Percentiles rank a stretch among this genome's conserved stretches.
These are phyloP conservation scores for Semicossyphus pulcher DNA, from an alignment of 2,113 vertebrate genomes.

Conservation along the genomic window DNA sequence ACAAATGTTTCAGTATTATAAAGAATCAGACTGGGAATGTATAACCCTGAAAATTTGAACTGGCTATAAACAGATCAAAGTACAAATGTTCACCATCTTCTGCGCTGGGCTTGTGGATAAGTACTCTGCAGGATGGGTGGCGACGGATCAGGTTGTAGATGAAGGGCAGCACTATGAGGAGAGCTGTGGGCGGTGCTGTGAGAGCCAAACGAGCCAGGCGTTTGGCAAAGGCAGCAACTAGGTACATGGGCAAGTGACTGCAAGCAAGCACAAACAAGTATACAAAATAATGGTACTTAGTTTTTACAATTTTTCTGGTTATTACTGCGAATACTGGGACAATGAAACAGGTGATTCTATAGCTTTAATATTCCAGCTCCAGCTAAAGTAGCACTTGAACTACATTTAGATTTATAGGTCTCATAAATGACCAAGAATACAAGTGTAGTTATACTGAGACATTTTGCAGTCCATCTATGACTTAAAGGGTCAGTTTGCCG, in stretches of 20 bases:
- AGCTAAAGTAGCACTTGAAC: not conserved
- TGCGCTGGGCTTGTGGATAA: constrained; percentile 88
- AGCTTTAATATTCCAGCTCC: too few relatives aligned
- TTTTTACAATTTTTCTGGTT: not conserved
- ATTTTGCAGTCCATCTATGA: not conserved
- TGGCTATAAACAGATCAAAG: not conserved
- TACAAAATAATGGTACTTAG: not conserved
- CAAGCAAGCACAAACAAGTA: constrained; percentile 11
- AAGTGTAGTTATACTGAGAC: not conserved
- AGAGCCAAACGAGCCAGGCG: constrained; percentile 91
- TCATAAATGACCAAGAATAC: not conserved
- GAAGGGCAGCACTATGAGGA: constrained; percentile 92
- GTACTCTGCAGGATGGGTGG: constrained; percentile 90
- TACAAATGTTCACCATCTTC: constrained; percentile 63
- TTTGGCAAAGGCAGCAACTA: constrained; percentile 95
- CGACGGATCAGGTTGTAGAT: constrained; percentile 94
- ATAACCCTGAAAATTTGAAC: not conserved
- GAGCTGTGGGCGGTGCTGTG: constrained; percentile 88
- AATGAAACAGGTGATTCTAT: too few relatives aligned
- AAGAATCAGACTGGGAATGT: not conserved
- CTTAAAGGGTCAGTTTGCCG: too few relatives aligned
- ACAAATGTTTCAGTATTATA: not conserved
- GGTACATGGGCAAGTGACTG: constrained; percentile 93
- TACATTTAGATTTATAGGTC: too few relatives aligned
- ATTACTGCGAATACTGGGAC: too few relatives aligned